Evolutionary conservation across 2,888 invertebrate species (phyloP).

Genomic region (Ctena decussata): DNA sequence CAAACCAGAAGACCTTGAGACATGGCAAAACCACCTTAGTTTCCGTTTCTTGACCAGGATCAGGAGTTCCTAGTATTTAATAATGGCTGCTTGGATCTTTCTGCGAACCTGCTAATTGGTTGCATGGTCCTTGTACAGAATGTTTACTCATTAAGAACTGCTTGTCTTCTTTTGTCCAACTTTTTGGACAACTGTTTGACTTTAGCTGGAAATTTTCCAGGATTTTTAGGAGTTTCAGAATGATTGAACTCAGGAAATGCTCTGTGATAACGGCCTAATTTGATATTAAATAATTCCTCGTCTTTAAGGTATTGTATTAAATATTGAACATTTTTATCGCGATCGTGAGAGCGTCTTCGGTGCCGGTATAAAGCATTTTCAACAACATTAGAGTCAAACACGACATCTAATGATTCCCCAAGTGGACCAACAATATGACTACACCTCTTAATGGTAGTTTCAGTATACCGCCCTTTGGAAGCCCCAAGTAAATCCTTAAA

Average conservation of each 20-base stretch:
- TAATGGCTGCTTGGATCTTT: too few relatives aligned
- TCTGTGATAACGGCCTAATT: neutral
- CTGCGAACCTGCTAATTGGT: too few relatives aligned
- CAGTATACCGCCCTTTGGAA: slow-evolving; percentile 30
- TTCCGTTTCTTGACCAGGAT: too few relatives aligned
- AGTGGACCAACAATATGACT: slow-evolving; percentile 38
- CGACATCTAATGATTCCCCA: slow-evolving; percentile 26
- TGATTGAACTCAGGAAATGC: neutral
- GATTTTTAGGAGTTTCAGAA: neutral
- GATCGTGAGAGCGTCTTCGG: slow-evolving; percentile 4
- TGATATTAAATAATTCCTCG: neutral
- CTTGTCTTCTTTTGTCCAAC: slow-evolving; percentile 15
- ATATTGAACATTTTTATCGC: slow-evolving; percentile 19
- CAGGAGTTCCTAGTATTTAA: too few relatives aligned
- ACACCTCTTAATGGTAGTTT: slow-evolving; percentile 30
- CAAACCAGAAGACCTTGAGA: too few relatives aligned
- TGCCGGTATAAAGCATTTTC: slow-evolving; percentile 41
- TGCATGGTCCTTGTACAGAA: too few relatives aligned
- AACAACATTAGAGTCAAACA: slow-evolving; percentile 26
- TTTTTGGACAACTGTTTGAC: slow-evolving; percentile 27
- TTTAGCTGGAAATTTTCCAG: slow-evolving; percentile 1
- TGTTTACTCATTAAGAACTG: neutral
- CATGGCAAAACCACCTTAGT: too few relatives aligned
- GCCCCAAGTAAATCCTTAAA: slow-evolving; percentile 27
- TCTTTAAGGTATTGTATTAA: neutral